Base-by-base conservation (phyloP, 2,888 invertebrate species). In the Ferdinandea cuprea region DNA sequence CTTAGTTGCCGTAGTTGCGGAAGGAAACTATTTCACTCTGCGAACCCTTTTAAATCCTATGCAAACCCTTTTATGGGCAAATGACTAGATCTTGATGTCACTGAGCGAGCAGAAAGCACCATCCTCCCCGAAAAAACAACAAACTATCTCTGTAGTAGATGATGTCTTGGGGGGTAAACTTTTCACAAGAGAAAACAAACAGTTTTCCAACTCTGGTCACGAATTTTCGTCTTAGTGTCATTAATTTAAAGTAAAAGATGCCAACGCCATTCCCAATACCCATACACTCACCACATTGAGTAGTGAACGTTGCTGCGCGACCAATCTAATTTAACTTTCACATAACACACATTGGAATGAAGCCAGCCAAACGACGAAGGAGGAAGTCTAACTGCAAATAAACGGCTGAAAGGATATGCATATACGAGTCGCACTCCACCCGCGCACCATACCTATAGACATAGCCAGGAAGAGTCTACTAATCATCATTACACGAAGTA, bases 291-390 rank as follows among this genome's bases (percentile, higher is more conserved):
- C 77, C 77, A 42, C 77, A 71, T 32, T 71, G 65, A 69, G 42
- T 52, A 69, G 42, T 52, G 66, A 72, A 59, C 65, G 59, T 48
- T 77, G 71, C n/a, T n/a, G n/a, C n/a, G n/a, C 48, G 65, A 77
- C 71, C 71, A 77, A 81, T 81, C 66, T 81, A 81, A 81, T 81
- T 81, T 77, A 81, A 81, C 71, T 81, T 81, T 65, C 50, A 17
- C 73, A 61, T 15, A 44, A 44, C 54, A 78, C 56, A 77, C 56
- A 77, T 71, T 48, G 71, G 15, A 78, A 72, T 44, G 30, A 11
- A 21, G 13, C 28, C 11, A 19, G 46, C 15, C n/a, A 28, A 19
- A 30, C n/a, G 21, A 40, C 30, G 25, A 35, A 35, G 15, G 37
- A 13, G 4, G 11, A 28, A 40, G 32, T 32, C 58, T 13, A 13